Evolutionary conservation across 2,888 invertebrate species (phyloP), one percentile per base, ranked within the genome.

Genomic region (Drosophila mettleri): DNA sequence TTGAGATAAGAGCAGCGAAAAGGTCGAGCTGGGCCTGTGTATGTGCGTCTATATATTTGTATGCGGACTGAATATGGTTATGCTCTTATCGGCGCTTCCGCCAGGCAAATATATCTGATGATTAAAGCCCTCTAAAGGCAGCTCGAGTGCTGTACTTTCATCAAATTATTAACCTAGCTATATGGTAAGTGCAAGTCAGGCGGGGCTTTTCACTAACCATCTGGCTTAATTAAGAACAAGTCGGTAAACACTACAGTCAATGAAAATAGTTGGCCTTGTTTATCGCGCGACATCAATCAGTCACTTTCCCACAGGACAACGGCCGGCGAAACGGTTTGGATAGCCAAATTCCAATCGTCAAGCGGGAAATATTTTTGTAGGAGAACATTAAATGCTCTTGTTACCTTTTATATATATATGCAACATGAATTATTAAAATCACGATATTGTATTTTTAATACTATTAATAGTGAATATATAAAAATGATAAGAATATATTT

Each of bases 181-280:
- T 46, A 33, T 20, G 45, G 48, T 65, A 38, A 61, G 60, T 48
- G 58, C 43, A 43, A 45, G 57, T 55, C 24, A 34, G 41, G 48
- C 36, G 53, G 68, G 61, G 45, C 58, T 46, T 39, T 38, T 57
- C 63, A 65, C 60, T 63, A 70, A 68, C 76, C 80, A 80, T 70
- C 76, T 86, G 87, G 85, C 85, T 84, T 84, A 84, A 84, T 84
- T 84, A 84, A 86, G 87, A 84, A 84, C 82, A 81, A 84, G 85
- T 86, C 58, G 70, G 65, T 74, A 84, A 84, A 84, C 77, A 84
- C 64, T 66, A 61, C 49, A 77, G 70, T 68, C 83, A 80, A 68
- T 87, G 72, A 70, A 78, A 85, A 80, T 86, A 86, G 83, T 82
- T 87, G 76, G 80, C 86, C 83, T 84, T 86, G 87, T 81, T 84